Percentiles rank a stretch among this genome's conserved stretches.
These are phyloP conservation scores for Orthonychiurus folsomi DNA, from an alignment of 2,888 invertebrate species.

Conservation along the genomic window DNA sequence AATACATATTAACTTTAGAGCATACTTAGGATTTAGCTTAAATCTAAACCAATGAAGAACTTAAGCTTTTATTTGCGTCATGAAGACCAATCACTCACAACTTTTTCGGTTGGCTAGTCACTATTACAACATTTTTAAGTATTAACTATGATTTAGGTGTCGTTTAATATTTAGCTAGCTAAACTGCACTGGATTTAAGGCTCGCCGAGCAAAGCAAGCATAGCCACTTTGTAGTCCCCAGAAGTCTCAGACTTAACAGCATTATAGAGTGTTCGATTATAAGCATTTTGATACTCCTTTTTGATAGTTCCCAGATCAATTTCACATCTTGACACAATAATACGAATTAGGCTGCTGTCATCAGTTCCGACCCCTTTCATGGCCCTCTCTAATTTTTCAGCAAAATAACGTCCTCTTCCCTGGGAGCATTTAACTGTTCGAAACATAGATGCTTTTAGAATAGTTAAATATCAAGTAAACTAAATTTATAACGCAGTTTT, in stretches of 20 bases:
- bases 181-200: conserved; percentile 45
- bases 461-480: not conserved
- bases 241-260: conserved; percentile 53
- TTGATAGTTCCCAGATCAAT: conserved; percentile 36
- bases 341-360: conserved; percentile 31
- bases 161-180: not conserved
- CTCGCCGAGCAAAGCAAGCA: conserved; percentile 54
- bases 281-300: conserved; percentile 29
- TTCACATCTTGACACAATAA: conserved; percentile 37
- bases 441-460: not conserved
- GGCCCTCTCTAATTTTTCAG: conserved; percentile 32
- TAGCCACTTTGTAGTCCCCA: conserved; percentile 58
- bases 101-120: too few species aligned
- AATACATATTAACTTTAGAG: too few species aligned
- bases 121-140: not conserved
- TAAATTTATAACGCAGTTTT: not conserved
- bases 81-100: not conserved
- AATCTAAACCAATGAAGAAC: too few species aligned
- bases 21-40: too few species aligned
- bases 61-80: not conserved
- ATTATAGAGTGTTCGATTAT: conserved; percentile 34
- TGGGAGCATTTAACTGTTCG: conserved; percentile 31
- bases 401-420: conserved; percentile 25
- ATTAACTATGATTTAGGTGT: not conserved
- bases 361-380: conserved; percentile 36